These are phyloP conservation scores for Catalaphyllia jardinei DNA, from an alignment of 64 coral and sea anemone genomes.

Conservation along the genomic window DNA sequence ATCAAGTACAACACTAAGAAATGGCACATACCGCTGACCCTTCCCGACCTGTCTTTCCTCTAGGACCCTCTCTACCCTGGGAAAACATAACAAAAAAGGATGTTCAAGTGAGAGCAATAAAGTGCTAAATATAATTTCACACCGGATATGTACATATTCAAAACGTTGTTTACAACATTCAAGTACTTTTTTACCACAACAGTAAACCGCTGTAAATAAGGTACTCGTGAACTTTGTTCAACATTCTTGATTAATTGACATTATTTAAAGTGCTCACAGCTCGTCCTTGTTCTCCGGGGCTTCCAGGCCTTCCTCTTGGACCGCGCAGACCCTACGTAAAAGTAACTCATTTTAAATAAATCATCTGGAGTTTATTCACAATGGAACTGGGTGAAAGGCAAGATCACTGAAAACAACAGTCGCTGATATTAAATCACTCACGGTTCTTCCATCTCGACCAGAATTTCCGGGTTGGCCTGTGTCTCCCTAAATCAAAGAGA, in stretches of 20 bases:
- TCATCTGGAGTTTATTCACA: neutral
- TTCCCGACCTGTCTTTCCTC: slow-evolving; percentile 12
- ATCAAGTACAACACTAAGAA: too few relatives aligned
- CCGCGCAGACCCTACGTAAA: slow-evolving; percentile 10
- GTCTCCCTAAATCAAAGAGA: neutral
- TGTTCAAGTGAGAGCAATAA: too few relatives aligned
- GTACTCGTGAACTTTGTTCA: too few relatives aligned
- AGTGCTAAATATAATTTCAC: too few relatives aligned
- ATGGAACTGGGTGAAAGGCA: neutral
- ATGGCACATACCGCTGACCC: neutral
- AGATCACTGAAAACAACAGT: too few relatives aligned
- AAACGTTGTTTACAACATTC: too few relatives aligned
- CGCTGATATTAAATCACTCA: neutral
- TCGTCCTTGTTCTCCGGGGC: neutral
- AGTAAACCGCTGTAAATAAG: too few relatives aligned
- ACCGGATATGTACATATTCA: too few relatives aligned
- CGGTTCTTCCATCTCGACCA: slow-evolving; percentile 21
- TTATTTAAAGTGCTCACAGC: slow-evolving; percentile 6
- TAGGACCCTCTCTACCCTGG: slow-evolving; percentile 5
- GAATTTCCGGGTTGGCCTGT: neutral
- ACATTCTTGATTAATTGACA: neutral
- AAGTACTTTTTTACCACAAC: too few relatives aligned
- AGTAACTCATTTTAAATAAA: neutral
- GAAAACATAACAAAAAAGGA: neutral
- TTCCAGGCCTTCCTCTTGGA: slow-evolving; percentile 7